phyloP scores from a whole-genome alignment of 2,113 vertebrate genomes.

The Echinops telfairi region DNA sequence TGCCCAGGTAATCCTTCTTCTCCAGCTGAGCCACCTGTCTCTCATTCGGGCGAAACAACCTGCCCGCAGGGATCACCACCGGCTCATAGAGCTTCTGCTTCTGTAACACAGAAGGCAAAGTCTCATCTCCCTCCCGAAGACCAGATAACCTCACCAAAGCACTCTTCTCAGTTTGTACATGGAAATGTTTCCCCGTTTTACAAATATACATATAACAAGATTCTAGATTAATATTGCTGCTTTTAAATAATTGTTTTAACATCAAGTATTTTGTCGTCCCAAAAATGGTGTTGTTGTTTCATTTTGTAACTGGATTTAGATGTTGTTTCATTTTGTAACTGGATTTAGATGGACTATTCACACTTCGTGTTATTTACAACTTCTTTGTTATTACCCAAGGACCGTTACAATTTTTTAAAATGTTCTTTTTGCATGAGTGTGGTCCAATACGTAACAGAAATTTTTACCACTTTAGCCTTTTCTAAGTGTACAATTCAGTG shows the following conservation, averaged over 20 bases:
- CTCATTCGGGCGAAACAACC: conserved; percentile 95
- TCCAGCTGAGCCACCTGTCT: conserved; percentile 96
- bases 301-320: background rate
- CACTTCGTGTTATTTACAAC: background rate
- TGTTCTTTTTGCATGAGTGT: background rate
- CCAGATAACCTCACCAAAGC: background rate
- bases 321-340: background rate
- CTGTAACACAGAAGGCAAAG: conserved; percentile 81
- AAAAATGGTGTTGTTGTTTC: background rate
- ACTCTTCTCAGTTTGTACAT: background rate
- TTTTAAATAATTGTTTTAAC: background rate
- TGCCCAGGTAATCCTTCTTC: conserved; percentile 98
- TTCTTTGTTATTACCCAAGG: background rate
- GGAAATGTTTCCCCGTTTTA: background rate
- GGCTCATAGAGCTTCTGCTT: conserved; percentile 93
- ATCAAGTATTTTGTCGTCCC: background rate
- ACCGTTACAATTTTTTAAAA: background rate
- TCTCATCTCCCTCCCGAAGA: background rate
- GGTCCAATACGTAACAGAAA: background rate
- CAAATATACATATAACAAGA: background rate
- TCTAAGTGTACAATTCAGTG: background rate
- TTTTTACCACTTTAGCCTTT: background rate
- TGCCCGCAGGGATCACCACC: conserved; percentile 88
- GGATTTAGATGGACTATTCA: background rate
- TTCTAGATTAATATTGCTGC: background rate